Percentiles rank a stretch among this genome's conserved stretches.
These are phyloP conservation scores for Macrosteles quadrilineatus DNA, from an alignment of 1,140 invertebrate species.

Conservation along the genomic window DNA sequence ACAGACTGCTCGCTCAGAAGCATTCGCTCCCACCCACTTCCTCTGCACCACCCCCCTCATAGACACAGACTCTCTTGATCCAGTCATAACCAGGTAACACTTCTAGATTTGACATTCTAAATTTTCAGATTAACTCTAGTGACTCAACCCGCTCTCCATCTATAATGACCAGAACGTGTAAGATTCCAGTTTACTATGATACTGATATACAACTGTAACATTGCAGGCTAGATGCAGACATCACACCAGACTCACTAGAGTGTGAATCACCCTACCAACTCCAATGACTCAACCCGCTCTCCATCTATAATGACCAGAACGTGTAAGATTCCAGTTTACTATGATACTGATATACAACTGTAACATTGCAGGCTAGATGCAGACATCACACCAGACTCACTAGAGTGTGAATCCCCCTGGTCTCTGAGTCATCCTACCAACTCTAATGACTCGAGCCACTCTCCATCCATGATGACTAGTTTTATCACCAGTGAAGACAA, in stretches of 20 bases:
- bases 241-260: constrained; percentile 16
- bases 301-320: not conserved
- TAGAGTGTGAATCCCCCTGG: constrained; percentile 15
- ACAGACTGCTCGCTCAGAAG: not conserved
- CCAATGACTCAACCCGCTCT: not conserved
- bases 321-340: no score
- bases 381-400: constrained; percentile 15
- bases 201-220: not conserved
- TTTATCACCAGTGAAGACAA: constrained; percentile 18
- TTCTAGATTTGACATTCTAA: not conserved
- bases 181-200: not conserved
- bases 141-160: not conserved
- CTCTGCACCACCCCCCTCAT: constrained; percentile 25
- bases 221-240: constrained; percentile 2
- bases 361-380: not conserved
- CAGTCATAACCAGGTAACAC: not conserved
- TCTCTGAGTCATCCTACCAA: not conserved
- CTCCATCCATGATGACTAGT: not conserved
- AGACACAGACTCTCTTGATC: constrained; percentile 27
- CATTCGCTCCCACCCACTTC: constrained; percentile 30
- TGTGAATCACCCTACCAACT: not conserved
- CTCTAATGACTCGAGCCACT: not conserved
- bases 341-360: not conserved
- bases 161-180: not conserved
- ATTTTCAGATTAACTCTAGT: no score